Evolutionary conservation across 2,113 vertebrate genomes (phyloP).

Genomic region (Podarcis raffonei): DNA sequence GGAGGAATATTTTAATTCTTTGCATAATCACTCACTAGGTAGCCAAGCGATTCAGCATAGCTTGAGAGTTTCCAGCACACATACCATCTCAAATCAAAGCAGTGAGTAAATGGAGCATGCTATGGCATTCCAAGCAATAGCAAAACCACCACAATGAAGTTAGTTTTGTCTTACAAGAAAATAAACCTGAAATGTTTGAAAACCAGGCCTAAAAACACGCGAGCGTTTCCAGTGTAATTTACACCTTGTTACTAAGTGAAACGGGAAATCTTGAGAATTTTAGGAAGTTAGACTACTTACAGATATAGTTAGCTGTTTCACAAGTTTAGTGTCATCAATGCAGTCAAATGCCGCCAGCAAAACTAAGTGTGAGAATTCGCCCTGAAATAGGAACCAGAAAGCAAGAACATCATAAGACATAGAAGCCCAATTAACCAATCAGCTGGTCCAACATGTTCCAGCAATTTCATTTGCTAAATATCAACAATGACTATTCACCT

Average conservation of each 20-base stretch:
- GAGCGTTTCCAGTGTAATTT: background rate
- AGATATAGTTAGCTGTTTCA: constrained; percentile 91
- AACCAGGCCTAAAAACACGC: background rate
- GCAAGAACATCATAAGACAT: constrained; percentile 16
- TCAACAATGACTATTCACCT: background rate
- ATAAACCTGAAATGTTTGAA: background rate
- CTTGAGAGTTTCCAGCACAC: background rate
- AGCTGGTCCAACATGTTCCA: no score
- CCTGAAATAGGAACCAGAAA: constrained; percentile 74
- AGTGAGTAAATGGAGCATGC: background rate
- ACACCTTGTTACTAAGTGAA: background rate
- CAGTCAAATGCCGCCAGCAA: constrained; percentile 93
- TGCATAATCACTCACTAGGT: background rate
- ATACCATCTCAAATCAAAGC: background rate
- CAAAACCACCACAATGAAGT: no score
- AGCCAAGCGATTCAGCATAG: background rate
- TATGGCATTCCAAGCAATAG: no score
- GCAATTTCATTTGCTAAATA: background rate
- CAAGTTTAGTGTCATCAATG: constrained; percentile 94
- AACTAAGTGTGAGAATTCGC: constrained; percentile 92
- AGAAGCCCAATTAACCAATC: background rate
- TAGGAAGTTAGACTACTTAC: constrained; percentile 76
- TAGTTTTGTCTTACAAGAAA: background rate
- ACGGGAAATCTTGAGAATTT: background rate
- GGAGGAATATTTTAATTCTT: background rate